Percentiles rank a stretch among this genome's conserved stretches.
Conservation (phyloP, 2,888 invertebrate species). For the Lithosia quadra region DNA sequence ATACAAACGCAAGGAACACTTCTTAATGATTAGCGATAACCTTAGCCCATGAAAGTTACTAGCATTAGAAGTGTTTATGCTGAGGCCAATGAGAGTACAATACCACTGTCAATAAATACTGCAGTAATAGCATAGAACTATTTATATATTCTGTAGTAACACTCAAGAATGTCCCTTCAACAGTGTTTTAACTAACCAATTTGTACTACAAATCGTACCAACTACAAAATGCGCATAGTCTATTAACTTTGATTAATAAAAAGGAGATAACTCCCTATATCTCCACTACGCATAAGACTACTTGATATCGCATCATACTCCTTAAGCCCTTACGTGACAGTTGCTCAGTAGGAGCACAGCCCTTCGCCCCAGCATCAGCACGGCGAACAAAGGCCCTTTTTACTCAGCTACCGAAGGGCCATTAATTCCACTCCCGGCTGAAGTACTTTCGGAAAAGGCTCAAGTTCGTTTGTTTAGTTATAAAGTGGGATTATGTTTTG, state of each 20-base stretch:
- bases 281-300: background rate
- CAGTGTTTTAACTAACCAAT: too few species aligned
- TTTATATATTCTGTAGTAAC: too few species aligned
- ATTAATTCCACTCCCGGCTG: slow-evolving; percentile 51
- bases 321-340: slow-evolving; percentile 36
- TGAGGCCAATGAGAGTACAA: too few species aligned
- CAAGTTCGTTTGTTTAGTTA: slow-evolving; percentile 61
- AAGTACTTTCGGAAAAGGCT: slow-evolving; percentile 55
- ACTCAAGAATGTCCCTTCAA: too few species aligned
- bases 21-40: too few species aligned
- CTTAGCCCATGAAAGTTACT: too few species aligned
- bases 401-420: slow-evolving; percentile 49
- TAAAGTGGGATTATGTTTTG: slow-evolving; percentile 51
- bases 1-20: too few species aligned
- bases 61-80: too few species aligned
- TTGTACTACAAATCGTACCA: too few species aligned
- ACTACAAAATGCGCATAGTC: too few species aligned
- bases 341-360: slow-evolving; percentile 48
- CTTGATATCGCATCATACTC: background rate
- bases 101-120: too few species aligned
- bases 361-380: slow-evolving; percentile 37
- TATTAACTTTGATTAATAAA: background rate
- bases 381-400: slow-evolving; percentile 60
- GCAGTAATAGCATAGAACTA: too few species aligned
- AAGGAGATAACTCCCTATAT: background rate